These are phyloP conservation scores for Gorsachius magnificus DNA, from an alignment of 2,797 vertebrate species.

Conservation along the genomic window DNA sequence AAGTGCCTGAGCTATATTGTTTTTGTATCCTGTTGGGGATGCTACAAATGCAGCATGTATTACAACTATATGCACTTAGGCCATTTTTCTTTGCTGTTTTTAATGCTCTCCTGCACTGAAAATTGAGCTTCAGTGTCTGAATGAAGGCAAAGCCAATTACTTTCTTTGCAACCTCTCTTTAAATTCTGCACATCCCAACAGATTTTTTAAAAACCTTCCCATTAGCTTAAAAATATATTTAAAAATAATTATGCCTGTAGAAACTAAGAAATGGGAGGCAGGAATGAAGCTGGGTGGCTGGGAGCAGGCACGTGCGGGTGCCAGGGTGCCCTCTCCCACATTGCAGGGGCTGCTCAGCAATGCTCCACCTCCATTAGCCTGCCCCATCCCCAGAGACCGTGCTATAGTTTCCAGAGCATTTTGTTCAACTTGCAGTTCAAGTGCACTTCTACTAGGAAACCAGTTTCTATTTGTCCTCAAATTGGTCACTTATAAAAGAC, in stretches of 20 bases:
- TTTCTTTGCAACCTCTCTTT: slow-evolving; percentile 43
- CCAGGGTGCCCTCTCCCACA: background rate
- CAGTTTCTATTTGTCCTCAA: background rate
- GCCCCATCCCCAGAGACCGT: background rate
- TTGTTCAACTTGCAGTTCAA: background rate
- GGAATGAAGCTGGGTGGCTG: background rate
- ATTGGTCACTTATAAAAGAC: background rate
- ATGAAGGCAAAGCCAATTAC: slow-evolving; percentile 34
- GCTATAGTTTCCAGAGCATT: background rate
- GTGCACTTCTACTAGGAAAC: slow-evolving; percentile 3
- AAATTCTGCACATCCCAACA: slow-evolving; percentile 26
- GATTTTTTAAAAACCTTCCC: slow-evolving; percentile 45
- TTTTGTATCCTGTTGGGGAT: slow-evolving; percentile 54
- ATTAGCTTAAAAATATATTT: slow-evolving; percentile 30
- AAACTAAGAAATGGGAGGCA: background rate
- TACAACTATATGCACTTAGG: slow-evolving; percentile 52
- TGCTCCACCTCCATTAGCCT: background rate
- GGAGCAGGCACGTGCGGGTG: background rate
- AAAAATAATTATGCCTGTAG: background rate
- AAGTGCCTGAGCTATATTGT: slow-evolving; percentile 30
- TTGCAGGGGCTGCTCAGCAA: background rate
- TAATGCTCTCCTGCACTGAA: slow-evolving; percentile 40
- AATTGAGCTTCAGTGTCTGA: slow-evolving; percentile 47
- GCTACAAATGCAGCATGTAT: slow-evolving; percentile 47
- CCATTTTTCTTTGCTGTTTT: slow-evolving; percentile 59